Evolutionary conservation across 2,797 vertebrate genomes (phyloP), one percentile per base, ranked within the genome.

Genomic region (Choloepus didactylus): DNA sequence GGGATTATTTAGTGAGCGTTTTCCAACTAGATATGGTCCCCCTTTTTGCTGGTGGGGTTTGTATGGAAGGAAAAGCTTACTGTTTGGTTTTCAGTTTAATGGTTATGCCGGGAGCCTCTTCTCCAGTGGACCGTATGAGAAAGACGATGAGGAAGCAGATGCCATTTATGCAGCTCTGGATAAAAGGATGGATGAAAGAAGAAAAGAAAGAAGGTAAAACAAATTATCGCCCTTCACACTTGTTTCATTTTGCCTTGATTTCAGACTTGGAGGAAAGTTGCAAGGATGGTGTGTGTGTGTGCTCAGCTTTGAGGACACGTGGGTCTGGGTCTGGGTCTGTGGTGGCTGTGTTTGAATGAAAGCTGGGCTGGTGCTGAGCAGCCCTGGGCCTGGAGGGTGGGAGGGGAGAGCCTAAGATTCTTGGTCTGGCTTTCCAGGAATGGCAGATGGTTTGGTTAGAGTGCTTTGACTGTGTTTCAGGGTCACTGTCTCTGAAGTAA

Each of bases 81-180:
- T 80, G 31, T 69, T 79, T 91, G 81, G 18, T 93, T 95, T 27
- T 2, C 96, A 99, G 99, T 99, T 99, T 96, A 99, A 99, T 69
- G 99, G 99, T 6, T 99, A 99, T 0, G 99, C 99, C 4, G 99
- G 99, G 9, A 99, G 99, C 96, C 98, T 99, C 96, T 99, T 99
- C 98, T 99, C 99, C 6, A 99, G 99, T 0, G 99, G 99, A 0
- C 99, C 99, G 0, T 99, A 99, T 89, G 99, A 99, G 88, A 99
- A 99, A 94, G 99, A 99, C 16, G 99, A 99, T 0, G 99, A 99
- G 97, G 99, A 99, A 97, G 99, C 99, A 0, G 99, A 99, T 96
- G 99, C 99, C 23, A 99, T 99, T 95, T 99, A 99, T 96, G 99
- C 99, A 9, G 99, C 99, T 29, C 97, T 99, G 97, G 99, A 99